Conservation (phyloP, 2,797 vertebrate genomes). For the Chlorospingus flavigularis region DNA sequence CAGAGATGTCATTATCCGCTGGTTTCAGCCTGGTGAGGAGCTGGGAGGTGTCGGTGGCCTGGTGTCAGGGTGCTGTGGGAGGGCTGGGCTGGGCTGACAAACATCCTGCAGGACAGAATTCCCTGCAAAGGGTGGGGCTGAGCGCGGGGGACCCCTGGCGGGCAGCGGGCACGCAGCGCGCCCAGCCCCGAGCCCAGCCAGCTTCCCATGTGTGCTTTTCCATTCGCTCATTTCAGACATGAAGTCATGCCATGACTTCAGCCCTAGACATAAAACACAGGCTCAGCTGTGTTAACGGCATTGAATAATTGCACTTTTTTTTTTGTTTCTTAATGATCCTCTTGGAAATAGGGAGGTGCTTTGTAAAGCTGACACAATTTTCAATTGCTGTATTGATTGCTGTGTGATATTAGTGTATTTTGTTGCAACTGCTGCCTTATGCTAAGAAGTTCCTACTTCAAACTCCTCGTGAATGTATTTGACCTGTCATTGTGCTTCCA, state of each 20-base stretch:
- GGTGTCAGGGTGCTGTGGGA: background rate
- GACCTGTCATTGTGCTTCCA: background rate
- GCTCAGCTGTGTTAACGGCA: background rate
- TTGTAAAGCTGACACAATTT: background rate
- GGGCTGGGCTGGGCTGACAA: background rate
- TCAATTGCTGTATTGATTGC: background rate
- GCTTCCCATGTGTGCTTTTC: background rate
- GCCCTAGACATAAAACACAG: background rate
- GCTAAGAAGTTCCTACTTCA: background rate
- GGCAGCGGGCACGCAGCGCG: background rate
- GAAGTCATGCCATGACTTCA: background rate
- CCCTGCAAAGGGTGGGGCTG: background rate
- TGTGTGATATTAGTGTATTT: background rate
- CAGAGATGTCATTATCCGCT: background rate
- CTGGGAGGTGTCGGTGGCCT: background rate
- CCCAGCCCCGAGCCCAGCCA: background rate
- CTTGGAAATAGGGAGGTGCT: background rate
- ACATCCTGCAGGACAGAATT: background rate
- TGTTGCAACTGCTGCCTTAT: background rate
- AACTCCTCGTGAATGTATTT: background rate
- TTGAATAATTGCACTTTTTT: background rate
- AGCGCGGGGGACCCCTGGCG: conserved; percentile 47
- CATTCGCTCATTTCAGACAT: background rate
- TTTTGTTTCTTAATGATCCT: background rate
- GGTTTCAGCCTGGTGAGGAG: background rate